A percentile compares a stretch with the other conserved stretches of the same genome.
phyloP scores from a whole-genome alignment of 2,888 invertebrate species.

The Bellardia pandia region DNA sequence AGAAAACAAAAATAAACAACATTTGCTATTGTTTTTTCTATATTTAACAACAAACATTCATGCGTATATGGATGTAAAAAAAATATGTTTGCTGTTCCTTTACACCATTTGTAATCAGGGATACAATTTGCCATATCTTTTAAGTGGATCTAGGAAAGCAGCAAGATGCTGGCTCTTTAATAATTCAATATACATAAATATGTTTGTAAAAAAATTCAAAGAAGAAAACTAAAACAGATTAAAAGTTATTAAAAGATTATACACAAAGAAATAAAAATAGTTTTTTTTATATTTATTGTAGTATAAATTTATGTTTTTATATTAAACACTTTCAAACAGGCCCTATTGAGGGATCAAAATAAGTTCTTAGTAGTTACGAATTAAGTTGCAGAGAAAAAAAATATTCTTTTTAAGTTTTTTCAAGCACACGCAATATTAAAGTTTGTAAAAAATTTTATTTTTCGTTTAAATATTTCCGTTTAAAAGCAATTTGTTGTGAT shows the following conservation, averaged over 20 bases:
- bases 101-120: background rate
- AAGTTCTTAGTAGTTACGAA: background rate
- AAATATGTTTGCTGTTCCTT: background rate
- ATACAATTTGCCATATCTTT: slow-evolving; percentile 8
- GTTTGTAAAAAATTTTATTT: too few species aligned
- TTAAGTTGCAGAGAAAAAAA: too few species aligned
- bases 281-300: background rate
- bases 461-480: background rate
- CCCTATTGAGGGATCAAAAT: background rate
- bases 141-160: background rate
- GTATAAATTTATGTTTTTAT: background rate
- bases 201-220: background rate
- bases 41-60: background rate
- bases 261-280: background rate
- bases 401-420: too few species aligned
- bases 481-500: background rate
- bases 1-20: background rate
- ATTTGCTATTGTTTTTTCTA: slow-evolving; percentile 1
- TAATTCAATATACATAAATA: background rate
- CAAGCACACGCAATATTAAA: too few species aligned
- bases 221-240: background rate
- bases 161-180: background rate
- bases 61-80: background rate
- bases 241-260: slow-evolving; percentile 20
- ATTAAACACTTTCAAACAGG: background rate